Evolutionary conservation across 2,797 vertebrate genomes (phyloP).

Genomic region (Rhinoraja longicauda): DNA sequence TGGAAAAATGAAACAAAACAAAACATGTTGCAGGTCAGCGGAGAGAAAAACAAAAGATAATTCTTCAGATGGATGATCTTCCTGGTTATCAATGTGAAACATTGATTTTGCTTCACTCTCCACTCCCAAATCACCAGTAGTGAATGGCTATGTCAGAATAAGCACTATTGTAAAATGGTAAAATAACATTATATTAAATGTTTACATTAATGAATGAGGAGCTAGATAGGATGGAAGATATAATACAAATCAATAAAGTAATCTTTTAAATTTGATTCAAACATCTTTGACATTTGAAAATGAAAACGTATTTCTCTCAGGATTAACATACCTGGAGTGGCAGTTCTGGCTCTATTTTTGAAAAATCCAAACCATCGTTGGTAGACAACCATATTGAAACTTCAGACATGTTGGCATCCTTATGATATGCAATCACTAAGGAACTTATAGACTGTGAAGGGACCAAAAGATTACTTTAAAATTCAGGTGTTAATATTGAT

Average conservation of each 20-base stretch:
- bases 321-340: neutral
- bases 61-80: too few species aligned
- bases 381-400: constrained; percentile 15
- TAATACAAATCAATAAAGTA: neutral
- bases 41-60: too few species aligned
- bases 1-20: too few species aligned
- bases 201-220: neutral
- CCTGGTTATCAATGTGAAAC: too few species aligned
- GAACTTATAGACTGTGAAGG: constrained; percentile 2
- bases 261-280: neutral
- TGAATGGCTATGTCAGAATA: neutral
- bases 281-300: neutral
- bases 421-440: constrained; percentile 24
- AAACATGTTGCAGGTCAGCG: too few species aligned
- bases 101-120: too few species aligned
- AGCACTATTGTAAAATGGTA: neutral
- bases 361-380: neutral
- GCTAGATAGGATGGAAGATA: neutral
- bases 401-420: neutral
- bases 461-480: neutral
- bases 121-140: neutral
- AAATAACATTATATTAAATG: neutral
- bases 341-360: neutral
- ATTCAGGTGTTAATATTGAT: neutral
- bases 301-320: neutral